Percentiles rank a stretch among this genome's conserved stretches.
Evolutionary conservation across 2,888 invertebrate genomes (phyloP).

Genomic region (Anthrax anthrax): DNA sequence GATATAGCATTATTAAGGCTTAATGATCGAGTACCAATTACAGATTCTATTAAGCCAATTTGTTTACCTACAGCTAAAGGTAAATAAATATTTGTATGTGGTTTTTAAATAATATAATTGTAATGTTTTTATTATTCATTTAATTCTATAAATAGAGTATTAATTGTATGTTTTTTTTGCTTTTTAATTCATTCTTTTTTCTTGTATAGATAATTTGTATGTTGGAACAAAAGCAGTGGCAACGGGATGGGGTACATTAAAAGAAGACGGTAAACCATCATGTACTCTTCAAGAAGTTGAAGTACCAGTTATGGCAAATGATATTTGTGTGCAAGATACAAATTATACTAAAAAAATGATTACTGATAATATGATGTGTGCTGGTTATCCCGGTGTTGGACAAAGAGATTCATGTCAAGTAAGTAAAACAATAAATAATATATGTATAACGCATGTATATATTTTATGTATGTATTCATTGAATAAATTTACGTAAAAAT

Average conservation of each 20-base stretch:
- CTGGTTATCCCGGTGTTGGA: slow-evolving; percentile 57
- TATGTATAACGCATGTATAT: not conserved
- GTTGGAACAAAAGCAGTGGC: slow-evolving; percentile 59
- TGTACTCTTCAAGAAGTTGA: slow-evolving; percentile 73
- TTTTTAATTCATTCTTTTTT: not conserved
- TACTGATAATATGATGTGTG: slow-evolving; percentile 78
- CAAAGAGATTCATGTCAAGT: slow-evolving; percentile 74
- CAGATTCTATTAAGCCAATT: slow-evolving; percentile 65
- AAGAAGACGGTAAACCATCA: slow-evolving; percentile 74
- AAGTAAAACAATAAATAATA: slow-evolving; percentile 11
- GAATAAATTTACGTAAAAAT: no score
- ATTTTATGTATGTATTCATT: not conserved
- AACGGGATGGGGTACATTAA: slow-evolving; percentile 76
- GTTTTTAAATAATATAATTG: no score
- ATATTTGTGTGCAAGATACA: slow-evolving; percentile 53
- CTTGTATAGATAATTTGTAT: slow-evolving; percentile 46
- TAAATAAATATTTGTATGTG: slow-evolving; percentile 25
- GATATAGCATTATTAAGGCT: slow-evolving; percentile 71
- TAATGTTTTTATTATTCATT: no score
- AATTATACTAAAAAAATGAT: slow-evolving; percentile 75
- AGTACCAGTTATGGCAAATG: slow-evolving; percentile 47
- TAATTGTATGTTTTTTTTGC: no score
- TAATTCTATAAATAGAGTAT: no score
- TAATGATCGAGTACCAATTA: slow-evolving; percentile 66
- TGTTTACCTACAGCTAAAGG: slow-evolving; percentile 59